A percentile compares a stretch with the other conserved stretches of the same genome.
phyloP scores from a whole-genome alignment of 2,113 vertebrate genomes.

The Caloenas nicobarica region DNA sequence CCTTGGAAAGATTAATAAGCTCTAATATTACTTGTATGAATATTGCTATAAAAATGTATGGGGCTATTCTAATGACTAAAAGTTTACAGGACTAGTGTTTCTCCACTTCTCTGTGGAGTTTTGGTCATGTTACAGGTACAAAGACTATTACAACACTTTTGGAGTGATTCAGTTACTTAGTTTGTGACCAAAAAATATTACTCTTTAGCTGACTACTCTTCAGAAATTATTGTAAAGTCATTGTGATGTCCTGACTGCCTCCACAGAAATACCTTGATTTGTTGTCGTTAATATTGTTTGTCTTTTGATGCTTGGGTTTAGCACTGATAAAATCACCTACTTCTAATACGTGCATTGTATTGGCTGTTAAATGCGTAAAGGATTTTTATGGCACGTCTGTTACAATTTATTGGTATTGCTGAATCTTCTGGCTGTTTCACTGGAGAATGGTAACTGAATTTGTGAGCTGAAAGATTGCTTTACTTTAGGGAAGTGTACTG shows the following conservation, averaged over 20 bases:
- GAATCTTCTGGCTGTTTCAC: background rate
- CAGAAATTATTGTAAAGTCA: background rate
- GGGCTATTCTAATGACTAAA: background rate
- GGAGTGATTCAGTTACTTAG: background rate
- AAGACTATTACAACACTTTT: background rate
- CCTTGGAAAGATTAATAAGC: background rate
- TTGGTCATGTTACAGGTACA: background rate
- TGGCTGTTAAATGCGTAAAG: background rate
- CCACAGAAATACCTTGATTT: background rate
- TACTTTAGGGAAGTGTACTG: background rate
- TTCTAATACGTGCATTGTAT: background rate
- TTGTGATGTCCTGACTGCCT: background rate
- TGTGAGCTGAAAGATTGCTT: background rate
- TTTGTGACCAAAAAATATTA: background rate
- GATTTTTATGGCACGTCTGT: background rate
- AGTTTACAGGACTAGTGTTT: background rate
- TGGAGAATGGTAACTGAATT: background rate
- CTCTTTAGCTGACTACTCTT: background rate
- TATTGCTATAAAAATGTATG: background rate
- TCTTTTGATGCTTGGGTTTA: background rate
- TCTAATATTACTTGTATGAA: background rate
- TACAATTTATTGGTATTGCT: background rate
- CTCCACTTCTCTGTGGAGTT: background rate
- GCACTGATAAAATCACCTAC: background rate
- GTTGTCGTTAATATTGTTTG: background rate